Evolutionary conservation across 2,113 vertebrate species (phyloP).

Genomic region (Ochotona curzoniae): DNA sequence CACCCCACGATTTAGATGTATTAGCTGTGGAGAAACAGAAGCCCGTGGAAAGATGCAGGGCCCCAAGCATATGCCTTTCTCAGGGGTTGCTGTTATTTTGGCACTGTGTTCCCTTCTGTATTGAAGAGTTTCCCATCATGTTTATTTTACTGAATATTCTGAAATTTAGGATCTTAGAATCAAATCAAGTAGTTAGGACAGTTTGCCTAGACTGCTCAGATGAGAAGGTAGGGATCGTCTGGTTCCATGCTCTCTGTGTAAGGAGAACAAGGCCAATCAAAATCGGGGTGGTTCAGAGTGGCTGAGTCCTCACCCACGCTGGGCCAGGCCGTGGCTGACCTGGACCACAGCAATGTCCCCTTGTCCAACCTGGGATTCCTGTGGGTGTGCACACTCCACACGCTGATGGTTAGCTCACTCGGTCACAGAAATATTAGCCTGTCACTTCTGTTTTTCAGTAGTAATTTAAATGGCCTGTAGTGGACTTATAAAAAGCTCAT

Average conservation of each 20-base stretch:
- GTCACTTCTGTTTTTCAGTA: not conserved
- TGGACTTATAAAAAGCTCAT: constrained; percentile 36
- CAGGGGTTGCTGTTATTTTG: not conserved
- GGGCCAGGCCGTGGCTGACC: not conserved
- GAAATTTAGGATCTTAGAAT: constrained; percentile 45
- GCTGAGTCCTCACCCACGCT: not conserved
- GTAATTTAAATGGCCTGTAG: constrained; percentile 27
- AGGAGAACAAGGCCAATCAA: not conserved
- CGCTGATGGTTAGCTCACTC: not conserved
- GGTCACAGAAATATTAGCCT: not conserved
- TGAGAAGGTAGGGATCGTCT: constrained; percentile 17
- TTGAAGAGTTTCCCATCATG: constrained; percentile 23
- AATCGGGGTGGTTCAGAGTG: not conserved
- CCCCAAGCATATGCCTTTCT: not conserved
- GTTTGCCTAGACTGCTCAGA: not conserved
- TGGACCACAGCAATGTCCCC: not conserved
- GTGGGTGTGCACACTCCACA: not conserved
- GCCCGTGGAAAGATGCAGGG: not conserved
- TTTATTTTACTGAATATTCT: constrained; percentile 38
- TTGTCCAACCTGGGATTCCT: not conserved
- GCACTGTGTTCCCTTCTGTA: not conserved
- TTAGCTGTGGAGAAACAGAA: not conserved
- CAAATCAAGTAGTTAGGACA: not conserved
- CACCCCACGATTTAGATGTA: not conserved
- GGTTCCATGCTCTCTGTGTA: not conserved